Base-by-base conservation (phyloP, 1,140 invertebrate genomes). In the Lucilia sericata region DNA sequence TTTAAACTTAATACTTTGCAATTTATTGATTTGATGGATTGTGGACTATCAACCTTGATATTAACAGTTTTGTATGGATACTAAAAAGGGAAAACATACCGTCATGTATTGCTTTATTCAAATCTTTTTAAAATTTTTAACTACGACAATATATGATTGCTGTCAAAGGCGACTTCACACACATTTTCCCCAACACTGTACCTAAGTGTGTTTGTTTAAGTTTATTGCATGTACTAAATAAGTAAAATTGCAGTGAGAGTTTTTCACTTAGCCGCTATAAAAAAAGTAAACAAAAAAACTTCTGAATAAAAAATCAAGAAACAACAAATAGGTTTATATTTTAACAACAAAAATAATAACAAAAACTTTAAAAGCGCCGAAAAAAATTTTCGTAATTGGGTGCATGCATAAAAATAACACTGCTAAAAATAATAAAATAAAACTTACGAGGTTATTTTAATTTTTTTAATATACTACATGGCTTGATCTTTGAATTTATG, bases 171-270 rank as follows among this genome's bases (percentile, higher is more conserved):
- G 1, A 30, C 3, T 42, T 42, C 5, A 42, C 5, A 42, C 5
- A 42, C 10, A 42, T 42, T 42, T 42, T 42, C 25, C 25, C 5
- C 5, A 10, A 1, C 42, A 42, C 42, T 42, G 42, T 42, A 42
- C 42, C 42, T 42, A 30, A 30, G 42, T 42, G 10, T 42, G 42
- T n/a, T 14, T 60, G 51, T 17, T 12, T 14, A 60, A 60, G 13
- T 51, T 81, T 47, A 51, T 12, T 21, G 8, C 42, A 36, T 47
- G 86, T 87, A 88, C 87, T 89, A 89, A 89, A 89, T 89, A 89
- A 89, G 88, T 87, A 88, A 89, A 89, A 89, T 89, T 86, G 86
- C 87, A 85, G 87, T 89, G 88, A 89, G 87, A 88, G 87, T 89
- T 89, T 89, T 89, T 89, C 65, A 83, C 82, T 83, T 83, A 49